These are phyloP conservation scores for Rhogogaster chlorosoma DNA, from an alignment of 2,888 invertebrate species.

Conservation along the genomic window DNA sequence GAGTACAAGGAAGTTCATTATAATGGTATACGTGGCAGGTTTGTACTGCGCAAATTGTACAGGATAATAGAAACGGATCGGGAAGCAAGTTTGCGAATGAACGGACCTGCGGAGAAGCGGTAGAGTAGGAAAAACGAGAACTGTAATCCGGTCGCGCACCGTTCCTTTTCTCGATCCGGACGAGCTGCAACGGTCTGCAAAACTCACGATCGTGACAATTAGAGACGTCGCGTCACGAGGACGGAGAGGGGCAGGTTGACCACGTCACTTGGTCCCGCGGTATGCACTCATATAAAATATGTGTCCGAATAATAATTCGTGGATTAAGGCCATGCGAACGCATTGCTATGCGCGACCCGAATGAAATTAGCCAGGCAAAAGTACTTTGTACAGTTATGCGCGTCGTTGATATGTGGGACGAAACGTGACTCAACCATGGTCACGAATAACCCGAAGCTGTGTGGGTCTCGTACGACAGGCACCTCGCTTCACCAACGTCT, in stretches of 20 bases:
- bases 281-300: not conserved
- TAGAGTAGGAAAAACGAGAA: slow-evolving; percentile 37
- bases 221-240: not conserved
- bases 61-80: slow-evolving; percentile 22
- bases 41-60: not conserved
- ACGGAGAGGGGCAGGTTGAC: not conserved
- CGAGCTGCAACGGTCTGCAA: slow-evolving; percentile 27
- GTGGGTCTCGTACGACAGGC: slow-evolving; percentile 47
- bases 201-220: slow-evolving; percentile 36
- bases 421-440: slow-evolving; percentile 65
- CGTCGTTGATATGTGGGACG: slow-evolving; percentile 67
- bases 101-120: slow-evolving; percentile 10
- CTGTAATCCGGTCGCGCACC: slow-evolving; percentile 45
- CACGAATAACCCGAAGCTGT: slow-evolving; percentile 48
- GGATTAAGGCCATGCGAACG: slow-evolving; percentile 62
- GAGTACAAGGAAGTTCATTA: slow-evolving; percentile 18
- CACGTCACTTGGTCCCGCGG: not conserved
- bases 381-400: slow-evolving; percentile 52
- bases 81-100: slow-evolving; percentile 39
- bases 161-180: slow-evolving; percentile 28
- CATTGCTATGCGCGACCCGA: slow-evolving; percentile 65
- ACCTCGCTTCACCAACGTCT: slow-evolving; percentile 39
- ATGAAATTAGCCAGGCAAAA: slow-evolving; percentile 62
- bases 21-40: slow-evolving; percentile 4
- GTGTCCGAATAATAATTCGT: slow-evolving; percentile 53